Conservation (phyloP, 2,113 vertebrate genomes). For the Gila orcuttii region DNA sequence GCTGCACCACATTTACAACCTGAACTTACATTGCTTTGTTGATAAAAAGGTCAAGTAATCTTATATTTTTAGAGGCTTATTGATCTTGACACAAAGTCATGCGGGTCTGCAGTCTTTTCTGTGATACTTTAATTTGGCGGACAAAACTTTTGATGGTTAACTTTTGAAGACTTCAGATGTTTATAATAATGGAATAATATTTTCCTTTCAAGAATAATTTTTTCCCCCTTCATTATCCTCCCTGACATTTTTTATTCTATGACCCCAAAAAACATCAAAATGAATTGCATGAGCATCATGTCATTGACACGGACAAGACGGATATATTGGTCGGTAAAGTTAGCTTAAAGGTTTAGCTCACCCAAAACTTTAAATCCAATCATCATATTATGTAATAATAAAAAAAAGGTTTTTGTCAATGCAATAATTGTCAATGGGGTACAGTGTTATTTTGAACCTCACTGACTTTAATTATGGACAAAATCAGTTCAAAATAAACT, state of each 20-base stretch:
- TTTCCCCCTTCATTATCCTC: background rate
- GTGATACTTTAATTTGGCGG: no score
- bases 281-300: no score
- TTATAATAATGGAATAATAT: no score
- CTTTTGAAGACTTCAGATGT: no score
- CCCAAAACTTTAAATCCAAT: background rate
- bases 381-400: background rate
- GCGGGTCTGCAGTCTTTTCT: background rate
- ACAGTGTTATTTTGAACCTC: no score
- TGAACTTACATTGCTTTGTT: background rate
- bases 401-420: background rate
- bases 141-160: no score
- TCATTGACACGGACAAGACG: background rate
- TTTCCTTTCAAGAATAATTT: background rate
- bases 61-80: background rate
- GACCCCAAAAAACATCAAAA: no score
- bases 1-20: no score
- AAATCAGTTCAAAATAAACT: no score
- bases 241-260: background rate
- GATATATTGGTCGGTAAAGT: background rate
- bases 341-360: background rate
- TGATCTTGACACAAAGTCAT: background rate
- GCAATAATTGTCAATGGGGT: background rate
- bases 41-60: background rate
- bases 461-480: no score